Conservation (phyloP, 2,888 invertebrate genomes). For the Drosophila mettleri region DNA sequence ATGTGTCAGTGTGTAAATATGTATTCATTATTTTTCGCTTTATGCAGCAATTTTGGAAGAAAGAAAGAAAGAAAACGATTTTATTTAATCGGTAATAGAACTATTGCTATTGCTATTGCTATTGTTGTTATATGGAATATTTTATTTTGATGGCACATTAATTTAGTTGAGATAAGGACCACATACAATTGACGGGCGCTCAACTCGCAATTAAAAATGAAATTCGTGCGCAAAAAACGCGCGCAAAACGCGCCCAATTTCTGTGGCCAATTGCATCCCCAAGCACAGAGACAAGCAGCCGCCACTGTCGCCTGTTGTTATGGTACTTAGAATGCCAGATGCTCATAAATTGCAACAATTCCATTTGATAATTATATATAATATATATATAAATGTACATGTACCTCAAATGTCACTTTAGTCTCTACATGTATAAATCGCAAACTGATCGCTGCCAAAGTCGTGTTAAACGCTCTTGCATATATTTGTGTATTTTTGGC, state of each 20-base stretch:
- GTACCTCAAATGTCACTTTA: conserved; percentile 1
- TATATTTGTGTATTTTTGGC: conserved; percentile 44
- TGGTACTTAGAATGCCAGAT: conserved; percentile 24
- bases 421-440: conserved; percentile 26
- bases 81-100: conserved; percentile 39
- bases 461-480: conserved; percentile 26
- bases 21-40: conserved; percentile 1
- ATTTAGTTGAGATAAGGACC: conserved; percentile 61
- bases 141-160: conserved; percentile 46
- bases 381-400: background rate
- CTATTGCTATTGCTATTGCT: conserved; percentile 16
- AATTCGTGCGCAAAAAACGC: conserved; percentile 58
- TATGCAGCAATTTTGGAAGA: conserved; percentile 40
- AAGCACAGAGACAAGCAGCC: conserved; percentile 36
- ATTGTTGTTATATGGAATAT: conserved; percentile 16
- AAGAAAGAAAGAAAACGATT: conserved; percentile 40
- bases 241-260: conserved; percentile 11
- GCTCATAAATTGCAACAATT: conserved; percentile 41
- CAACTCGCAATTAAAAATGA: conserved; percentile 19
- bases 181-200: conserved; percentile 31
- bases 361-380: conserved; percentile 19
- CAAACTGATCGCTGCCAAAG: conserved; percentile 42
- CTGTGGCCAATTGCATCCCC: background rate
- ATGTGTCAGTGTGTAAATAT: background rate
- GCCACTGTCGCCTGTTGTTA: conserved; percentile 26